Base-by-base conservation (phyloP, 2,888 invertebrate genomes). In the Mimumesa dahlbomi region DNA sequence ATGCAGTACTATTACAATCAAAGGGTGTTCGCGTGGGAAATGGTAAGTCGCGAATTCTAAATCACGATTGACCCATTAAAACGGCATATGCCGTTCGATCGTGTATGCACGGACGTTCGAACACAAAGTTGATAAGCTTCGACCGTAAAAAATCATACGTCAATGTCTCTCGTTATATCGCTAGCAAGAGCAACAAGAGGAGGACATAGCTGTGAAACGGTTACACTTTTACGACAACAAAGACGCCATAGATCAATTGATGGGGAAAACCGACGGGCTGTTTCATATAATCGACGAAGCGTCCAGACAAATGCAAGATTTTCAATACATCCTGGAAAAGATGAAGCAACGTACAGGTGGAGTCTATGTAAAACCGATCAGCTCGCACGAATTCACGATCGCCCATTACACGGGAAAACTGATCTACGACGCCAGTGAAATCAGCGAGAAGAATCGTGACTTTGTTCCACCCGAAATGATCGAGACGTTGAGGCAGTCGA, bases 1-100 rank as follows among this genome's bases (percentile, higher is more conserved):
- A 92, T 98, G 87, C 97, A 98, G 86, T 98, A 96, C 87, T 94
- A 96, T 81, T 98, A 97, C 89, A 95, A 97, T 84, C 98, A 98
- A 89, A 93, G 95, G 85, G 93, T 96, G 70, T 98, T 98, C 89
- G 94, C 94, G 4, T 97, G 96, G 95, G 98, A 98, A 92, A 94
- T 96, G 94, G 93, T 91, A 78, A 85, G 91, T 91, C 11, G 11
- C 5, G 9, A n/a, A n/a, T n/a, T n/a, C n/a, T n/a, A n/a, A n/a
- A n/a, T n/a, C n/a, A n/a, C n/a, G n/a, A n/a, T n/a, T n/a, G n/a
- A n/a, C n/a, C n/a, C n/a, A n/a, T n/a, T n/a, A n/a, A n/a, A n/a
- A n/a, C n/a, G n/a, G n/a, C n/a, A n/a, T n/a, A n/a, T n/a, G n/a
- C n/a, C n/a, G n/a, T n/a, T n/a, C n/a, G n/a, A n/a, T n/a, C n/a